phyloP scores from a whole-genome alignment of 2,888 invertebrate genomes.

The Bellardia pandia region DNA sequence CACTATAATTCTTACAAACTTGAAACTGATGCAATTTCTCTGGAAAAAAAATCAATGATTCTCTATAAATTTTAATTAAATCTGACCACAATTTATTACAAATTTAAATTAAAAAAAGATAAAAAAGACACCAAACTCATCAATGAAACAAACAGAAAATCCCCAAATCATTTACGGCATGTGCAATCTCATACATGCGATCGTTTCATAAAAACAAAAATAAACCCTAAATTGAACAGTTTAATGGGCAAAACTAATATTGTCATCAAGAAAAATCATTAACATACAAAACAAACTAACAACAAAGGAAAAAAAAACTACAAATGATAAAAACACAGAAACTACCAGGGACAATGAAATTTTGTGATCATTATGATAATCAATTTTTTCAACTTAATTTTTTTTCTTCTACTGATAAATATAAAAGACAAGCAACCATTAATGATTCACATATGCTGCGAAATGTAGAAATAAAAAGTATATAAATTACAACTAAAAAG shows the following conservation, averaged over 20 bases:
- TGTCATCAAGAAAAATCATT: constrained; percentile 68
- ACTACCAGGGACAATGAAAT: constrained; percentile 35
- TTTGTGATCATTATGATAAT: constrained; percentile 65
- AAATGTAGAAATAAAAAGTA: constrained; percentile 24
- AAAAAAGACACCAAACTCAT: constrained; percentile 30
- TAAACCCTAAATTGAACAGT: constrained; percentile 50
- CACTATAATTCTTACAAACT: not conserved
- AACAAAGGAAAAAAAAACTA: constrained; percentile 1
- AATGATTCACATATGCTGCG: constrained; percentile 70
- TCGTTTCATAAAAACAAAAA: constrained; percentile 41
- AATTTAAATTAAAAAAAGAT: constrained; percentile 28
- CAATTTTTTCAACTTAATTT: constrained; percentile 26
- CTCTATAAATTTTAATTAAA: not conserved
- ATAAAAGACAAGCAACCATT: constrained; percentile 45
- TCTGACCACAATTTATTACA: constrained; percentile 15
- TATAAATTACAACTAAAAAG: constrained; percentile 48
- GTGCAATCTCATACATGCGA: constrained; percentile 43
- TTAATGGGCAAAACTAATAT: constrained; percentile 64
- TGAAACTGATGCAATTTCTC: not conserved
- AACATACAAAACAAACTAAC: constrained; percentile 50
- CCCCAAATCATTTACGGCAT: constrained; percentile 50
- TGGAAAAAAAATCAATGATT: not conserved
- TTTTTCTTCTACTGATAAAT: constrained; percentile 22
- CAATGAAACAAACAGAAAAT: not conserved
- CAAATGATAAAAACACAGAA: constrained; percentile 20